Evolutionary conservation across 2,888 invertebrate genomes (phyloP).

Genomic region (Hipparchia sbordonii): DNA sequence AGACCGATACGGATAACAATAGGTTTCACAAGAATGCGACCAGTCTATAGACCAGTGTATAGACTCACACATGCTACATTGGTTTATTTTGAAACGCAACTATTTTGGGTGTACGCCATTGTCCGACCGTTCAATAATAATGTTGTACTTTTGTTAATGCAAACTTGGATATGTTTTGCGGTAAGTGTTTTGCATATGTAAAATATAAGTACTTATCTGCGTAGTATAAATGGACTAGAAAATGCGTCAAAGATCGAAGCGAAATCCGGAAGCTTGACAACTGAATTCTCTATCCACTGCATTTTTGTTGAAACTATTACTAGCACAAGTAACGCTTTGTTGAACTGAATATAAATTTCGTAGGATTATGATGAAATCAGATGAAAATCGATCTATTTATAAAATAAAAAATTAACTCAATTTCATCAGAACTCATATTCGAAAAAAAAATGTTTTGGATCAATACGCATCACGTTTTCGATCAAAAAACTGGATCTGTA

Average conservation of each 20-base stretch:
- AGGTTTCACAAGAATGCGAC: constrained; percentile 48
- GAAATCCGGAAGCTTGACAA: no score
- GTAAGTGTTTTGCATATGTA: constrained; percentile 56
- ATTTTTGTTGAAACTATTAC: no score
- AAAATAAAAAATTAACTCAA: no score
- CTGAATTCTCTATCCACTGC: no score
- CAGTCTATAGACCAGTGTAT: neutral
- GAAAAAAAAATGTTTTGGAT: no score
- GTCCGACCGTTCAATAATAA: constrained; percentile 50
- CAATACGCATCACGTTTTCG: no score
- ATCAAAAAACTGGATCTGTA: no score
- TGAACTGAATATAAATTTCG: no score
- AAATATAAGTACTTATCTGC: neutral
- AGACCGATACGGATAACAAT: constrained; percentile 49
- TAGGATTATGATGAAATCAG: no score
- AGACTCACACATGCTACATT: constrained; percentile 46
- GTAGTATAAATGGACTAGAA: neutral
- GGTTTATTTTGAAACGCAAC: constrained; percentile 52
- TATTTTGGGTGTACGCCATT: constrained; percentile 48
- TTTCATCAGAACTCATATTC: no score
- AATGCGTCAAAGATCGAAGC: neutral
- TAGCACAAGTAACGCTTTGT: no score
- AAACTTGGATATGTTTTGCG: constrained; percentile 56
- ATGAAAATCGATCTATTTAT: no score
- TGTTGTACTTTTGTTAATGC: constrained; percentile 63